phyloP scores from a whole-genome alignment of 2,797 vertebrate species.

The Micrastur ruficollis region DNA sequence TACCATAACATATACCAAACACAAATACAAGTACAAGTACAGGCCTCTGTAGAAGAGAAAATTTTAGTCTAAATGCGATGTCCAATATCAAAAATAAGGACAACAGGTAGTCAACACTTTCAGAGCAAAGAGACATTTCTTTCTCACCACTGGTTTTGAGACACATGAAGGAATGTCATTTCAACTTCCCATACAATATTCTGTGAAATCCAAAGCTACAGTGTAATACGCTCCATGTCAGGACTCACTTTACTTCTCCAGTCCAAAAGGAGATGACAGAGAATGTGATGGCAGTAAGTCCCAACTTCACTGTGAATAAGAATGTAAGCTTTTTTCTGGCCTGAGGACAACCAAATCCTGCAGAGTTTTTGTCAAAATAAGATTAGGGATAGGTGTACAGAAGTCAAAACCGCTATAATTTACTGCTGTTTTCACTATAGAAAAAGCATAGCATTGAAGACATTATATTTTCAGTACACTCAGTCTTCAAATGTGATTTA shows the following conservation, averaged over 20 bases:
- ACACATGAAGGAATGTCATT: not conserved
- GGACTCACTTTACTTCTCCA: not conserved
- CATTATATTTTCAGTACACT: not conserved
- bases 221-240: not conserved
- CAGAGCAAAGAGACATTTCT: not conserved
- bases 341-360: not conserved
- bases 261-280: not conserved
- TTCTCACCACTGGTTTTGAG: not conserved
- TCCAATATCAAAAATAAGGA: not conserved
- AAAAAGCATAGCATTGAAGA: not conserved
- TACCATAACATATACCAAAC: not conserved
- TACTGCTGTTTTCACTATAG: not conserved
- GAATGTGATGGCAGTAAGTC: not conserved
- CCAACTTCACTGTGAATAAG: not conserved
- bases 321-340: not conserved
- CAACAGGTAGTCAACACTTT: not conserved
- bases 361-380: not conserved
- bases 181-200: not conserved
- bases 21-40: too few species aligned
- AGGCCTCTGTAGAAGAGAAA: not conserved
- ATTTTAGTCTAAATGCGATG: not conserved
- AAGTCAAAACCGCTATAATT: not conserved
- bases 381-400: not conserved
- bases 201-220: not conserved
- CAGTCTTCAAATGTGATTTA: not conserved